These are phyloP conservation scores for Oppia nitens DNA, from an alignment of 1,140 invertebrate species.

Conservation along the genomic window DNA sequence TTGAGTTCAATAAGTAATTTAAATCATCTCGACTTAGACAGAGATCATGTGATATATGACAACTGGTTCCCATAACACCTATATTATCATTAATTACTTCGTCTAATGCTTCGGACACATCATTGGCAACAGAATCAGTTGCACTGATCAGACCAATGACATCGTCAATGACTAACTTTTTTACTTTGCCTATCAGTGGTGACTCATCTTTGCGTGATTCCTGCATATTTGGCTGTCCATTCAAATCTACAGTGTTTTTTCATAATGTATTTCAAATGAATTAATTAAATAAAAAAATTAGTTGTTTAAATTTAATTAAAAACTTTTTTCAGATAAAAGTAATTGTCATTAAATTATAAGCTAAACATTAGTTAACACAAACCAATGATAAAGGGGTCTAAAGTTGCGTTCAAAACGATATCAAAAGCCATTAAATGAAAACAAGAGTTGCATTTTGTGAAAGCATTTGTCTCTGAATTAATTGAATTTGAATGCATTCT, in stretches of 20 bases:
- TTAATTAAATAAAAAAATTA: no score
- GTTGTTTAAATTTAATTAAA: no score
- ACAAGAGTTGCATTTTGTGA: slow-evolving; percentile 19
- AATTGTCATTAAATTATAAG: no score
- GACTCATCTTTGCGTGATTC: slow-evolving; percentile 13
- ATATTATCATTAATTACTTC: slow-evolving; percentile 16
- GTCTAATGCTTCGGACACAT: slow-evolving; percentile 20
- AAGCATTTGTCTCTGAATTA: background rate
- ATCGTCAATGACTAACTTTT: slow-evolving; percentile 20
- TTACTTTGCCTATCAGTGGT: slow-evolving; percentile 17
- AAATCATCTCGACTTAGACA: slow-evolving; percentile 27
- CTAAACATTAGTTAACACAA: no score
- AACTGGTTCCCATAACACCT: slow-evolving; percentile 24
- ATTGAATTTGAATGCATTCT: background rate
- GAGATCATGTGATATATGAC: slow-evolving; percentile 22
- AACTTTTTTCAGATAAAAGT: no score
- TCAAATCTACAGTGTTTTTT: no score
- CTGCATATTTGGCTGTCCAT: slow-evolving; percentile 21
- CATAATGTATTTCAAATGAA: no score
- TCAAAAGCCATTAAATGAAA: slow-evolving; percentile 27
- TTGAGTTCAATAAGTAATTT: slow-evolving; percentile 24
- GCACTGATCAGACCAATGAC: slow-evolving; percentile 20
- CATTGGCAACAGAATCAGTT: slow-evolving; percentile 16
- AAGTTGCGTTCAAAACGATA: slow-evolving; percentile 24
- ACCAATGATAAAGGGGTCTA: slow-evolving; percentile 24